Base-by-base conservation (phyloP, 30 jellyfish, hydroid and myxozoan species). In the Chrysaora quinquecirrha region DNA sequence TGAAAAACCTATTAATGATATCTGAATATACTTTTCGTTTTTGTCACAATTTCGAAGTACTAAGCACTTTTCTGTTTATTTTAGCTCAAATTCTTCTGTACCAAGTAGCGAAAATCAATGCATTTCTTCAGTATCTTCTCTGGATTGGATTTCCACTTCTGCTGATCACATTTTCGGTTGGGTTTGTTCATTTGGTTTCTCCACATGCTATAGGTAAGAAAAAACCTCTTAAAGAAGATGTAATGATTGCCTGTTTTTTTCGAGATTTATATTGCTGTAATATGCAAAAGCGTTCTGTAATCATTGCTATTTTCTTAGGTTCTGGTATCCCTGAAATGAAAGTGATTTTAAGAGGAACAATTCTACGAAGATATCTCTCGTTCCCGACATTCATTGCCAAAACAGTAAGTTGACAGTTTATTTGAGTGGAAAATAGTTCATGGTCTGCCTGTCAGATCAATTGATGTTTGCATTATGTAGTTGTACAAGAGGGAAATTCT, bases 311-410 rank as follows among this genome's bases (percentile, higher is more conserved):
- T 30, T 20, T 52, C 48, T 20, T 54, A 92, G 98, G 98, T 23
- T 93, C 98, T 74, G 98, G 98, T 28, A 93, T 93, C 24, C 98
- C 98, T 9, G 98, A 93, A 56, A 93, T 93, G 98, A 93, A 93
- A 71, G 98, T 93, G 1, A 93, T 93, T 68, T 62, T 93, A 31
- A 82, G 98, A 68, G 98, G 98, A 64, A 93, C 98, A 14, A 70
- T 93, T 16, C 87, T 93, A 7, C 70, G 93, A 34, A 67, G 97
- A 75, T 93, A 93, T 71, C 94, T 93, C 20, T 93, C 98, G 16
- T 93, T 93, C 50, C 98, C 90, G 48, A 93, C 98, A 0, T 93
- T 93, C 72, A 82, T 93, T 29, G 94, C 98, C 27, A 93, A 93
- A 43, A 80, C 96, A 30, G 97, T 88, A 43, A 54, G 89, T 31